These are phyloP conservation scores for Todus mexicanus DNA, from an alignment of 2,797 vertebrate species.

Conservation along the genomic window DNA sequence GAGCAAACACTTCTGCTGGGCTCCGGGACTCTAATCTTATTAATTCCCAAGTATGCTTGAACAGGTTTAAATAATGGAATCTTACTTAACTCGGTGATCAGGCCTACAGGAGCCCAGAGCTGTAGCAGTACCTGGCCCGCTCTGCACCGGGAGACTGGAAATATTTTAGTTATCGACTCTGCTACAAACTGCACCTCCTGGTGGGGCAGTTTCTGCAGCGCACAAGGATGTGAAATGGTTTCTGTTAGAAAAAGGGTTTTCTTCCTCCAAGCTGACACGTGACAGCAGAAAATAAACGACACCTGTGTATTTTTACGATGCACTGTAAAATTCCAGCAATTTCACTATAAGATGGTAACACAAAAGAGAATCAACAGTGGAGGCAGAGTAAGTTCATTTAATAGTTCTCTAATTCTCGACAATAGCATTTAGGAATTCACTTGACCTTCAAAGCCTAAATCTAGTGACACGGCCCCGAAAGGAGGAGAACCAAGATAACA, in stretches of 20 bases:
- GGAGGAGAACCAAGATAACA: neutral
- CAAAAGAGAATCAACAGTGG: neutral
- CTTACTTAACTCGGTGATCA: neutral
- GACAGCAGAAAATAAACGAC: neutral
- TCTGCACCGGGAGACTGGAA: neutral
- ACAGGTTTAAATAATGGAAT: neutral
- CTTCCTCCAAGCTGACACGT: neutral
- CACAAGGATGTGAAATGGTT: neutral
- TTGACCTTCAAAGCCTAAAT: neutral
- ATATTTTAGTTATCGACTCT: neutral
- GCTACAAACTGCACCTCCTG: neutral
- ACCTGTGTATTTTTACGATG: neutral
- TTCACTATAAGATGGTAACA: neutral
- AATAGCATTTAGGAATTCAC: neutral
- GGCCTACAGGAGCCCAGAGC: neutral
- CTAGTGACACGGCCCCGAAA: accelerated
- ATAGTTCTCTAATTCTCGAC: neutral
- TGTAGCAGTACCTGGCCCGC: neutral
- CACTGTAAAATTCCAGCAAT: neutral
- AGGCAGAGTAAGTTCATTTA: neutral
- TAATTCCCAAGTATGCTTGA: neutral
- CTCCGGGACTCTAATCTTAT: neutral
- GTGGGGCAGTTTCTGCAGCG: neutral
- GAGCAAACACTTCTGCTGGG: neutral
- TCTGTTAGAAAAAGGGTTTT: neutral